phyloP scores from a whole-genome alignment of 2,888 invertebrate species.

The Seira ritae region DNA sequence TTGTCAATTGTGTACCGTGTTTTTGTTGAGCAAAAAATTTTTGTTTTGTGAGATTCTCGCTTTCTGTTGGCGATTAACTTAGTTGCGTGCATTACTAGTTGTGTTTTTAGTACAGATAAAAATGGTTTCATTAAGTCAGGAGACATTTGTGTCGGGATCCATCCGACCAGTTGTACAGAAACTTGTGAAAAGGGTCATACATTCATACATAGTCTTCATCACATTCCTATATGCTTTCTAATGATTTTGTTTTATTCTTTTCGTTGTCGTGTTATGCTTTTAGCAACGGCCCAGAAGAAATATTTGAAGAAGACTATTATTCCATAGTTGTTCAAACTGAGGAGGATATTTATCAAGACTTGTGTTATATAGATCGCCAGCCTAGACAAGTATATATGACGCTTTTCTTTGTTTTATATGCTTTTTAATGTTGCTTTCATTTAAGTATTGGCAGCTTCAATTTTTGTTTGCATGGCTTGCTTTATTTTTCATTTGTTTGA shows the following conservation, averaged over 20 bases:
- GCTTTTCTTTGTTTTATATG: conserved; percentile 17
- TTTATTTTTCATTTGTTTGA: background rate
- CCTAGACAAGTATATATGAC: conserved; percentile 67
- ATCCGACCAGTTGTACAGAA: too few species aligned
- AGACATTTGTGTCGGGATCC: too few species aligned
- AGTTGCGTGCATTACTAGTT: too few species aligned
- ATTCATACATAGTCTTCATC: too few species aligned
- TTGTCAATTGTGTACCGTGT: conserved; percentile 30
- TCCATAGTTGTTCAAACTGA: conserved; percentile 76
- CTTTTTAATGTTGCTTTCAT: background rate
- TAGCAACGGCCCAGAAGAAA: conserved; percentile 61
- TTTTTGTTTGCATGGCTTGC: background rate
- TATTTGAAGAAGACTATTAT: conserved; percentile 71
- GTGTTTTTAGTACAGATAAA: too few species aligned
- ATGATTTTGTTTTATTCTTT: conserved; percentile 25
- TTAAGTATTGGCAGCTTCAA: background rate
- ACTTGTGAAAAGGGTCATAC: too few species aligned
- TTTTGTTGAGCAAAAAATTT: too few species aligned
- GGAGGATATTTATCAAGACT: conserved; percentile 96
- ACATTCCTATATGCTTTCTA: background rate
- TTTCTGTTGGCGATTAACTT: too few species aligned
- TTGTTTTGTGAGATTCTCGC: too few species aligned
- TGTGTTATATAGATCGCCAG: conserved; percentile 81
- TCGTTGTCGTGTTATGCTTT: conserved; percentile 43
- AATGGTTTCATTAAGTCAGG: too few species aligned